phyloP scores from a whole-genome alignment of 2,797 vertebrate species.

The Aphelocoma californica region DNA sequence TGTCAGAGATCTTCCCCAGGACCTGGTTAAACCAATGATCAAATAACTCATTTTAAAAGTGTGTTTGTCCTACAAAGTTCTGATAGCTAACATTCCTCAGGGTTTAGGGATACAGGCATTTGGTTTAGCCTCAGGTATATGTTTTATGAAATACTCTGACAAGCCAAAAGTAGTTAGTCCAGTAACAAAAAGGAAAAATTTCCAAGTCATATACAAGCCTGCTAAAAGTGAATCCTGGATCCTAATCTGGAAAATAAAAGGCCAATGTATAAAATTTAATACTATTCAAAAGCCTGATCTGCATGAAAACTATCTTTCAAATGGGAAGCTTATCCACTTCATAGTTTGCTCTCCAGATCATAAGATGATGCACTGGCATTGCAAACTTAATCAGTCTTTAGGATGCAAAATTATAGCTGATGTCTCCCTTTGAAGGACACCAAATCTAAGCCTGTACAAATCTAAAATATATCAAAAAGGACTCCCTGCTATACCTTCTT shows the following conservation, averaged over 20 bases:
- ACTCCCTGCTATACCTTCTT: background rate
- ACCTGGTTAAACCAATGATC: background rate
- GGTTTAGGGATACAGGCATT: background rate
- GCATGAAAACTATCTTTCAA: background rate
- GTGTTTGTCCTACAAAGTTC: background rate
- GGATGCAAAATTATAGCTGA: background rate
- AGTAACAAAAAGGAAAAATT: background rate
- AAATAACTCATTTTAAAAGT: background rate
- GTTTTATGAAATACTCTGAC: background rate
- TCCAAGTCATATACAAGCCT: background rate
- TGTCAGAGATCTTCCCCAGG: background rate
- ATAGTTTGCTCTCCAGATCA: background rate
- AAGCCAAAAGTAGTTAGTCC: background rate
- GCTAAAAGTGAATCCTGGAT: background rate
- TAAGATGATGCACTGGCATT: background rate
- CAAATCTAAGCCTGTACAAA: background rate
- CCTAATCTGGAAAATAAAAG: background rate
- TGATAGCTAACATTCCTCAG: background rate
- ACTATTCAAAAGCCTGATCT: background rate
- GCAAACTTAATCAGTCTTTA: background rate
- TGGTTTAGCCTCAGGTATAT: background rate
- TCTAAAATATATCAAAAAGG: background rate
- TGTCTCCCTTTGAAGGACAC: background rate
- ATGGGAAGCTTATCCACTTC: background rate
- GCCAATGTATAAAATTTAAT: background rate